Base-by-base conservation (phyloP, 35 echinoderm and acorn worm genomes). In the Chiridota heheva region DNA sequence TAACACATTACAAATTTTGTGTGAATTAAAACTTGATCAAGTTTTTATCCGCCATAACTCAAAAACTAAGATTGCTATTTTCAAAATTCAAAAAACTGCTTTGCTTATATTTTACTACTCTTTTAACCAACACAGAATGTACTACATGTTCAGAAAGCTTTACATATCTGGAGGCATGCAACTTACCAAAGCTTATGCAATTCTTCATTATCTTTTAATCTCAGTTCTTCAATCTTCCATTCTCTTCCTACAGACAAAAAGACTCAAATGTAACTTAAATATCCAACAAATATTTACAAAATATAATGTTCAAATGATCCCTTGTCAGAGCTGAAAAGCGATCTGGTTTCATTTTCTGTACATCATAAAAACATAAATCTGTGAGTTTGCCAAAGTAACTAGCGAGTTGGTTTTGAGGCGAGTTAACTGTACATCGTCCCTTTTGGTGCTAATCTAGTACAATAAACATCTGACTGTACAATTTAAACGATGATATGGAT, bases 111-210 rank as follows among this genome's bases (percentile, higher is more conserved):
- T 65, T 65, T 65, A 31, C 12, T 13, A 8, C 10, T 30, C 7
- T 65, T 65, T 30, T 16, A 18, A 31, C 8, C 12, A 18, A 10
- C 16, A 65, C 28, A 10, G 29, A 7, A 31, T 10, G 12, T 8
- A 31, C 29, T 5, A 16, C 20, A 44, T 17, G 37, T 18, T 5
- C n/a, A 12, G 16, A 2, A 5, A 28, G 18, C 17, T 22, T 35
- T 65, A 38, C 64, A 35, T 2, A 64, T 26, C 25, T 67, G 20
- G 1, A 37, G 63, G 26, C 28, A 27, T 26, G 5, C 13, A 81
- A 46, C 85, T 88, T 81, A 95, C 91, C 94, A 97, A 29, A 98
- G 67, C 63, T 98, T 98, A 51, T 98, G 95, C 20, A 98, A 63
- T 8, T 72, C 85, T 32, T 68, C 89, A 77, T 91, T 90, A 56